Conservation (phyloP, 2,888 invertebrate genomes). For the Luperina nickerlii region DNA sequence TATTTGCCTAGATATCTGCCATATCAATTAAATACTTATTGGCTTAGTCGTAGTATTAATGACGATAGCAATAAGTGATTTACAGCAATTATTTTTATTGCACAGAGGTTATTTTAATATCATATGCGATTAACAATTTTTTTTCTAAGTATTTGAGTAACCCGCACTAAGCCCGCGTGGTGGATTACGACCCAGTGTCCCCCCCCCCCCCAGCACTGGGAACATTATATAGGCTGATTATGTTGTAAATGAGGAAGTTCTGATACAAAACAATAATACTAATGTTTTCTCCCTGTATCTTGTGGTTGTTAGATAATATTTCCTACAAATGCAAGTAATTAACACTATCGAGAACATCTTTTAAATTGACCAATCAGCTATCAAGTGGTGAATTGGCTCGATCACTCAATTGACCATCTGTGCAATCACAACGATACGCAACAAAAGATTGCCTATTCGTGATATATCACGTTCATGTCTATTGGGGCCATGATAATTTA, state of each 20-base stretch:
- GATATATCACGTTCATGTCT: conserved; percentile 1
- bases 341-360: conserved; percentile 13
- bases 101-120: conserved; percentile 18
- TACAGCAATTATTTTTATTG: conserved; percentile 23
- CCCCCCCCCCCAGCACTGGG: background rate
- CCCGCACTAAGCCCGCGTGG: background rate
- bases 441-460: conserved; percentile 29
- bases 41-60: conserved; percentile 14
- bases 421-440: conserved; percentile 1
- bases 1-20: conserved; percentile 7
- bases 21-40: conserved; percentile 16
- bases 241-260: background rate
- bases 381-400: conserved; percentile 31
- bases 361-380: conserved; percentile 34
- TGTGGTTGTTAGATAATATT: background rate
- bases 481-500: background rate
- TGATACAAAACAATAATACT: background rate
- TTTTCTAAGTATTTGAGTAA: conserved; percentile 9
- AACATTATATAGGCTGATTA: background rate
- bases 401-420: conserved; percentile 51
- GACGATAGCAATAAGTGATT: conserved; percentile 18
- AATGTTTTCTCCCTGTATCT: background rate
- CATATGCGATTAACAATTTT: background rate
- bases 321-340: conserved; percentile 1
- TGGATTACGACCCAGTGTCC: background rate